Conservation (phyloP, 2,113 vertebrate genomes). For the Solea senegalensis region DNA sequence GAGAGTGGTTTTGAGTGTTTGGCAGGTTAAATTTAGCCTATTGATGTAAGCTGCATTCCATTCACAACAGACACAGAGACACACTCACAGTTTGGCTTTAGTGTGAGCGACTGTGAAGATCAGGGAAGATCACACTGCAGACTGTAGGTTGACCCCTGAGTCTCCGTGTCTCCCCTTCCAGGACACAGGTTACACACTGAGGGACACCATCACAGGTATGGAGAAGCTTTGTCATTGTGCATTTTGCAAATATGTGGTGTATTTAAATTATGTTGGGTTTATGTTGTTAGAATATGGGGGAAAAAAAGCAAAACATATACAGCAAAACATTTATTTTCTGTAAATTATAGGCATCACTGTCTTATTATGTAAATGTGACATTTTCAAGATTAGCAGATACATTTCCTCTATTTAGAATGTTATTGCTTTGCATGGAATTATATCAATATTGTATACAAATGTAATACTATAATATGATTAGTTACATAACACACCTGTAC, state of each 20-base stretch:
- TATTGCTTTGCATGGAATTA: not conserved
- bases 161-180: constrained; percentile 64
- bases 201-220: constrained; percentile 72
- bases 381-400: not conserved
- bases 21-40: constrained; percentile 93
- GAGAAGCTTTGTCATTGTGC: constrained; percentile 12
- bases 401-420: not conserved
- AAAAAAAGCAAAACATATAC: too few relatives aligned
- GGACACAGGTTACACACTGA: constrained; percentile 62
- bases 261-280: not conserved
- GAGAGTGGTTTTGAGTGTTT: constrained; percentile 81
- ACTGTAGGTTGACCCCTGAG: constrained; percentile 76
- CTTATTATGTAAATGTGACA: not conserved
- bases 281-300: not conserved
- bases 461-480: too few relatives aligned
- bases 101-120: constrained; percentile 89
- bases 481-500: not conserved
- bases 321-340: not conserved
- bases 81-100: constrained; percentile 86
- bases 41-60: constrained; percentile 98
- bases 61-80: constrained; percentile 87
- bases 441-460: too few relatives aligned
- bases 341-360: not conserved
- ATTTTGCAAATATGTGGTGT: constrained; percentile 16
- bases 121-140: constrained; percentile 82